Evolutionary conservation across 2,797 vertebrate species (phyloP).

Genomic region (Iguana delicatissima): DNA sequence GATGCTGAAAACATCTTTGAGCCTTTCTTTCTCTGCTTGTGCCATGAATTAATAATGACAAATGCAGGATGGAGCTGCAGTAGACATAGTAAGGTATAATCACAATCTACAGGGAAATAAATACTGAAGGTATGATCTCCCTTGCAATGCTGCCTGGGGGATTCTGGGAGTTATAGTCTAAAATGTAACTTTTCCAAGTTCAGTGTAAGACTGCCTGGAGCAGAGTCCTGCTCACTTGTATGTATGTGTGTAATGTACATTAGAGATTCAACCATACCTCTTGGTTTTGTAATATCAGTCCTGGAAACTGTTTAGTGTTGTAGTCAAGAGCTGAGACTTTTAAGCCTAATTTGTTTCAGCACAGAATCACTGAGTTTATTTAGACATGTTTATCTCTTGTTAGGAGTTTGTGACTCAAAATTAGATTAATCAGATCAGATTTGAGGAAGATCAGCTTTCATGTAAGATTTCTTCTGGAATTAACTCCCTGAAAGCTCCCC

Average conservation of each 20-base stretch:
- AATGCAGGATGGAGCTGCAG: neutral
- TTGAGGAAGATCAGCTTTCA: neutral
- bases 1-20: neutral
- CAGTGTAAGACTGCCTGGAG: too few relatives aligned
- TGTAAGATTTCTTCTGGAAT: neutral
- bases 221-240: neutral
- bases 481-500: neutral
- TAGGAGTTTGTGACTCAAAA: neutral
- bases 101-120: too few relatives aligned
- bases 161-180: too few relatives aligned
- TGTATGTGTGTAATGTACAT: neutral
- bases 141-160: neutral
- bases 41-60: too few relatives aligned
- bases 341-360: neutral
- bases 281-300: neutral
- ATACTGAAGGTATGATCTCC: neutral
- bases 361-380: neutral
- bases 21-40: neutral
- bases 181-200: too few relatives aligned
- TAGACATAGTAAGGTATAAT: too few relatives aligned
- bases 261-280: neutral
- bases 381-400: neutral
- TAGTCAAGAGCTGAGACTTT: neutral
- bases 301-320: neutral
- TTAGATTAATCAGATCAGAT: neutral